Percentiles rank a stretch among this genome's conserved stretches.
Conservation (phyloP, 1,140 invertebrate genomes). For the Zaprionus capensis region DNA sequence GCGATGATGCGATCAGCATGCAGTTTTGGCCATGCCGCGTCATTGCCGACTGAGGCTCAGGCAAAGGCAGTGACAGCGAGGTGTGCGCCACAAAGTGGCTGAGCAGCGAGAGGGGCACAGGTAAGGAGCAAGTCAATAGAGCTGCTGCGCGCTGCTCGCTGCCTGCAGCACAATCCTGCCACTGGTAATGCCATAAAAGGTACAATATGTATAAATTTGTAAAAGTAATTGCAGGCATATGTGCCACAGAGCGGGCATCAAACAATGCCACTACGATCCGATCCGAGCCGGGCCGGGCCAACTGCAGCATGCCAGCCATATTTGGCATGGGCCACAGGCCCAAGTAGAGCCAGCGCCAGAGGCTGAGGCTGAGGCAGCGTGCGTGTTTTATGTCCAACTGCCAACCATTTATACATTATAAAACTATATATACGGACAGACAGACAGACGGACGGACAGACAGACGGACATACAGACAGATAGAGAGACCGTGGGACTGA, state of each 20-base stretch:
- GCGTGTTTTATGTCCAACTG: constrained; percentile 82
- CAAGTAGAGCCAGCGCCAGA: constrained; percentile 49
- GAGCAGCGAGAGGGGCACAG: not conserved
- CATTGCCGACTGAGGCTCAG: constrained; percentile 58
- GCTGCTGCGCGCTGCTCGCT: constrained; percentile 31
- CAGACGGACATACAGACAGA: not conserved
- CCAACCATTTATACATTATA: constrained; percentile 82
- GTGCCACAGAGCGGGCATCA: constrained; percentile 59
- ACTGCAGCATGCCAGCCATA: constrained; percentile 61
- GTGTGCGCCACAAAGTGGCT: not conserved
- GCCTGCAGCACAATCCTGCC: constrained; percentile 40
- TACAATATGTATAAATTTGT: constrained; percentile 84
- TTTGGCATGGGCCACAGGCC: constrained; percentile 64
- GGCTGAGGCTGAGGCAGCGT: constrained; percentile 44
- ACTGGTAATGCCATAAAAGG: constrained; percentile 78
- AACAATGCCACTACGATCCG: constrained; percentile 49
- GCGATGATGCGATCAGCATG: constrained; percentile 70
- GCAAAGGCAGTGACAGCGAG: constrained; percentile 25
- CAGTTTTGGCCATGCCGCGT: constrained; percentile 80
- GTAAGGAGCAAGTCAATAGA: constrained; percentile 47
- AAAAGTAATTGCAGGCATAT: constrained; percentile 82
- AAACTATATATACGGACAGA: constrained; percentile 72
- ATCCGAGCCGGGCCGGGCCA: constrained; percentile 27
- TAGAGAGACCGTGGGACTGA: constrained; percentile 30
- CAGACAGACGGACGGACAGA: constrained; percentile 12